These are phyloP conservation scores for Noctilio leporinus DNA, from an alignment of 2,113 vertebrate genomes.

Conservation along the genomic window DNA sequence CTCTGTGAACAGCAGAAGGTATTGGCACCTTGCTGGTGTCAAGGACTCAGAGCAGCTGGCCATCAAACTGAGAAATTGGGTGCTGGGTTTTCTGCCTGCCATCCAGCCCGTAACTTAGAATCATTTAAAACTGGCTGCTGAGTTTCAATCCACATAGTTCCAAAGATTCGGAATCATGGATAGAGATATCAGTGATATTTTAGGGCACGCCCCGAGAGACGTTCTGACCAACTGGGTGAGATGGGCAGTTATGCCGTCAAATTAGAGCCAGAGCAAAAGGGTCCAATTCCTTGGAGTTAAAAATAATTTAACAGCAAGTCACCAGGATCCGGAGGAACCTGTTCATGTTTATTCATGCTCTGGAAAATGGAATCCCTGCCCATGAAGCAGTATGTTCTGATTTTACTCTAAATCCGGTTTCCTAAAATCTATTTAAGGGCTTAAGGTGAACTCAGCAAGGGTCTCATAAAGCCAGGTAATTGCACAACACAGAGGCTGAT, in stretches of 20 bases:
- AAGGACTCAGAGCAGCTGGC: not conserved
- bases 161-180: not conserved
- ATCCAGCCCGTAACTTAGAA: not conserved
- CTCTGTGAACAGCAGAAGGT: not conserved
- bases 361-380: slow-evolving; percentile 45
- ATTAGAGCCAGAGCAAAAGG: slow-evolving; percentile 4
- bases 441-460: slow-evolving; percentile 56
- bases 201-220: not conserved
- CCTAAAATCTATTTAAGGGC: slow-evolving; percentile 51
- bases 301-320: not conserved
- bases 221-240: not conserved
- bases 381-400: slow-evolving; percentile 50
- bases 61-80: not conserved
- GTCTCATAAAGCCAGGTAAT: slow-evolving; percentile 54
- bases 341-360: slow-evolving; percentile 56
- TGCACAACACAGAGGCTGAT: not conserved
- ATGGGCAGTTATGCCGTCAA: not conserved
- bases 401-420: slow-evolving; percentile 59
- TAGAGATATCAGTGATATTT: not conserved
- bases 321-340: not conserved
- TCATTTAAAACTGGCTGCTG: not conserved
- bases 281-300: slow-evolving; percentile 37
- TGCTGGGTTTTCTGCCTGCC: not conserved
- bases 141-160: not conserved
- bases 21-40: not conserved